Evolutionary conservation across 2,113 vertebrate species (phyloP).

Genomic region (Colius striatus): DNA sequence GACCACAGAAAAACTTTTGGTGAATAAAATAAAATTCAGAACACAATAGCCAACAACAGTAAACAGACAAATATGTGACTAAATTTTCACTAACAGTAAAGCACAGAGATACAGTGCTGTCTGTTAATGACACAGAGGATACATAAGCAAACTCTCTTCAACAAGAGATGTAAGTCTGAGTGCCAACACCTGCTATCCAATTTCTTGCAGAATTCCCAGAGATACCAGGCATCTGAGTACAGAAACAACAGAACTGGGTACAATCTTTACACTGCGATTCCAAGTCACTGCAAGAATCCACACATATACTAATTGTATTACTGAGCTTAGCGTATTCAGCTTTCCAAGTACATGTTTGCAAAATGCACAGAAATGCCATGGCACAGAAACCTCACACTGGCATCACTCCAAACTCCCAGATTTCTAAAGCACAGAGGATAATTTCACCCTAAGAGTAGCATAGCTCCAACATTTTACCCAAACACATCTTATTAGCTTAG

Average conservation of each 20-base stretch:
- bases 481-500: not conserved
- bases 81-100: not conserved
- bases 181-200: not conserved
- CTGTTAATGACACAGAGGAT: not conserved
- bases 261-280: not conserved
- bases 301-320: not conserved
- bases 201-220: not conserved
- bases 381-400: not conserved
- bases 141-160: not conserved
- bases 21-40: not conserved
- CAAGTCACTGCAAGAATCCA: not conserved
- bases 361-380: not conserved
- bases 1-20: not conserved
- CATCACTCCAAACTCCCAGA: not conserved
- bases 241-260: not conserved
- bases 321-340: not conserved
- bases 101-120: not conserved
- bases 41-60: not conserved
- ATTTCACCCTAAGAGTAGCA: not conserved
- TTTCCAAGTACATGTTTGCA: not conserved
- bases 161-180: not conserved
- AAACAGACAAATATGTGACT: not conserved
- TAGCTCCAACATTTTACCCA: not conserved
- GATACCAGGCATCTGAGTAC: not conserved
- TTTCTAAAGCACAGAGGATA: not conserved